Base-by-base conservation (phyloP, 2,888 invertebrate species). In the Dinocampus coccinellae region DNA sequence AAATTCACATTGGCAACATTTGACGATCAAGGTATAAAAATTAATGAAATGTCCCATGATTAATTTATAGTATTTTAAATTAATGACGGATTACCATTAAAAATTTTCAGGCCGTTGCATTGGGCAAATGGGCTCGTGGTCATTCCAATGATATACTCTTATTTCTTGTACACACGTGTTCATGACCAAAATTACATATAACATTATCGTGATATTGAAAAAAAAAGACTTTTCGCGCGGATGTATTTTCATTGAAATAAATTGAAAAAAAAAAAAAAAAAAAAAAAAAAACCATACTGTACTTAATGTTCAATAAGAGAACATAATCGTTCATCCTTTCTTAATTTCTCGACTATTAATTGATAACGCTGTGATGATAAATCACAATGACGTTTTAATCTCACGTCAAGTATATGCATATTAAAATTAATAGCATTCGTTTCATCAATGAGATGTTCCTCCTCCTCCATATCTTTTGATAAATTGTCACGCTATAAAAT, bases 1-100 rank as follows among this genome's bases (percentile, higher is more conserved):
- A 92, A 94, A 79, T 90, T 97, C 55, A 95, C 96, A 39, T 89
- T 97, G 72, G 96, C 96, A 52, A 96, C 96, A 1, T 96, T 96
- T 86, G 96, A 97, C 83, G 96, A 96, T 66, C 92, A 96, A 83
- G 96, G 90, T 89, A 87, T 78, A 11, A 22, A 16, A 9, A 39
- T 34, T n/a, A 1, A 7, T 47, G 9, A 1, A 39, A n/a, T 39
- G 4, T n/a, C n/a, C 7, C 1, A 47, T 47, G 2, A 16, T 1
- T 3, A 47, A 47, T 65, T 10, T n/a, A 0, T 58, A 62, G 3
- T 26, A n/a, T 11, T 34, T 11, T 34, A 47, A 53, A 62, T 39
- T n/a, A 57, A 52, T 34, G 7, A 58, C 36, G 16, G n/a, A 22
- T 47, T 65, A n/a, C 3, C n/a, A 39, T 39, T n/a, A n/a, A 36